These are phyloP conservation scores for Siniperca knerii DNA, from an alignment of 2,113 vertebrate species.

Conservation along the genomic window DNA sequence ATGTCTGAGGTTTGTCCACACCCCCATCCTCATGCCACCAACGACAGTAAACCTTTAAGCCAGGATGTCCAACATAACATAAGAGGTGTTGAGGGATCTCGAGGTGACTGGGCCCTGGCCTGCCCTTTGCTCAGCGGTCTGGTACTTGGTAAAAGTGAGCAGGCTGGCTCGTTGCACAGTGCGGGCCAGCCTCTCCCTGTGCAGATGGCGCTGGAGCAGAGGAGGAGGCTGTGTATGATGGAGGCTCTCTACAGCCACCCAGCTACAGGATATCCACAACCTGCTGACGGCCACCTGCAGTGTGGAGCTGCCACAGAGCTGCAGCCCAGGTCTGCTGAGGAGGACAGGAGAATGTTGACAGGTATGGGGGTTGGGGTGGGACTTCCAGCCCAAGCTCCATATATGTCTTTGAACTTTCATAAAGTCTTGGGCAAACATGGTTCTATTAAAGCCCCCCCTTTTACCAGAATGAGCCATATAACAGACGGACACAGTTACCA, in stretches of 20 bases:
- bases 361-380: slow-evolving; percentile 71
- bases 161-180: slow-evolving; percentile 77
- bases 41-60: slow-evolving; percentile 79
- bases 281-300: slow-evolving; percentile 56
- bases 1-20: slow-evolving; percentile 54
- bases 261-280: slow-evolving; percentile 56
- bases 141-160: slow-evolving; percentile 82
- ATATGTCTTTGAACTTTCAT: slow-evolving; percentile 91
- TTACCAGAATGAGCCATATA: slow-evolving; percentile 77
- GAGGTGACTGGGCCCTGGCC: slow-evolving; percentile 67
- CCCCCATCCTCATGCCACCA: slow-evolving; percentile 64
- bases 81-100: slow-evolving; percentile 24
- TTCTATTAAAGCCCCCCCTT: slow-evolving; percentile 82
- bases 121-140: slow-evolving; percentile 75
- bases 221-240: slow-evolving; percentile 82
- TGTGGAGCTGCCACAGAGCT: slow-evolving; percentile 57
- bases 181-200: slow-evolving; percentile 83
- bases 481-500: slow-evolving; percentile 76
- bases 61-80: slow-evolving; percentile 69
- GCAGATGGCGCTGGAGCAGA: slow-evolving; percentile 85
- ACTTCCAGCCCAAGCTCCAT: slow-evolving; percentile 83
- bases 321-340: slow-evolving; percentile 65
- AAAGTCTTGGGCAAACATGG: slow-evolving; percentile 88
- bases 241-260: slow-evolving; percentile 78
- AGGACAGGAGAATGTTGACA: slow-evolving; percentile 67